A percentile compares a stretch with the other conserved stretches of the same genome.
Conservation (phyloP, 2,797 vertebrate genomes). For the Aphelocoma californica region DNA sequence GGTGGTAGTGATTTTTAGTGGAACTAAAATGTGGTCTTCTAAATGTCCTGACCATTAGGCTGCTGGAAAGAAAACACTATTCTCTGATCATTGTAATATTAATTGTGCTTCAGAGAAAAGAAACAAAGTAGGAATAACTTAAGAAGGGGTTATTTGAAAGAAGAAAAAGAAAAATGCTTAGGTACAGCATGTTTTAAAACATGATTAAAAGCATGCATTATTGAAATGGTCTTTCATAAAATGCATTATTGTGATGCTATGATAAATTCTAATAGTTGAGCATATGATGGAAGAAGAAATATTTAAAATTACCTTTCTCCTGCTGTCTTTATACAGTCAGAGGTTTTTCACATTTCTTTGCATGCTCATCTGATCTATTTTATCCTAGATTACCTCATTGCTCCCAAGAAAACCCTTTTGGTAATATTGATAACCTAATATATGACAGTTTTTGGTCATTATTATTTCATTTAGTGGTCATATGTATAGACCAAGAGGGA, state of each 20-base stretch:
- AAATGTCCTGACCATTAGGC: background rate
- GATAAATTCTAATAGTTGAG: background rate
- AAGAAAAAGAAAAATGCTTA: background rate
- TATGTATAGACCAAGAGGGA: slow-evolving; percentile 85
- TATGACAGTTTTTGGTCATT: slow-evolving; percentile 78
- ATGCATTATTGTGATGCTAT: background rate
- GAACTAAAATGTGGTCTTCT: background rate
- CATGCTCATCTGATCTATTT: slow-evolving; percentile 48
- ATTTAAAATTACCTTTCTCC: background rate
- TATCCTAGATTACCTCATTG: slow-evolving; percentile 62
- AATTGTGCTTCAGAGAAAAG: slow-evolving; percentile 9
- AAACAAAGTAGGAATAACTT: background rate
- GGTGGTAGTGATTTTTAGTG: background rate
- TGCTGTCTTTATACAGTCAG: background rate
- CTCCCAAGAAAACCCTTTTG: slow-evolving; percentile 66
- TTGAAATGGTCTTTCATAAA: slow-evolving; percentile 8
- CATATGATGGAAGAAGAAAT: background rate
- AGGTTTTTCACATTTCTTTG: slow-evolving; percentile 52
- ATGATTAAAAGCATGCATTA: slow-evolving; percentile 20
- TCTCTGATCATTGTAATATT: background rate
- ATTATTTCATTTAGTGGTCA: slow-evolving; percentile 87
- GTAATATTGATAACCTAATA: slow-evolving; percentile 77
- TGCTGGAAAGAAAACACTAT: background rate
- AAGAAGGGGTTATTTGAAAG: background rate
- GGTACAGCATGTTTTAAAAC: background rate